phyloP scores from a whole-genome alignment of 2,888 invertebrate species.

The Ellobium chinense region DNA sequence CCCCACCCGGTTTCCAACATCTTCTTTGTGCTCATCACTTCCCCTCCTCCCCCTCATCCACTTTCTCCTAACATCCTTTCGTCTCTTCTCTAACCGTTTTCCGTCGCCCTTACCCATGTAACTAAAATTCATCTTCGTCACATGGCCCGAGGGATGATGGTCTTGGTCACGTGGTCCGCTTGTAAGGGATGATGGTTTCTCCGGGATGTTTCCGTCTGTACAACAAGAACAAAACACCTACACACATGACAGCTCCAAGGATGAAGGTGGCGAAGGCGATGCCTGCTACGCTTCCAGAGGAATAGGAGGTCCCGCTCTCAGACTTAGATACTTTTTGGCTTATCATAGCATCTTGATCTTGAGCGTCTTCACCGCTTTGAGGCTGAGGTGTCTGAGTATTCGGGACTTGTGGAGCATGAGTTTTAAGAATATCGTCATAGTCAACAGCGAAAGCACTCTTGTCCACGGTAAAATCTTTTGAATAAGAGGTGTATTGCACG shows the following conservation, averaged over 20 bases:
- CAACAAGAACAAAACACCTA: slow-evolving; percentile 13
- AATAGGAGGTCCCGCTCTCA: not conserved
- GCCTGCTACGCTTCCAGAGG: slow-evolving; percentile 34
- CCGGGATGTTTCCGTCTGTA: slow-evolving; percentile 10
- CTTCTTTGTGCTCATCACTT: too few species aligned
- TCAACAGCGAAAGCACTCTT: slow-evolving; percentile 5
- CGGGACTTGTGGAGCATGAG: not conserved
- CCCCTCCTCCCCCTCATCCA: too few species aligned
- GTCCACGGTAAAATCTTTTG: slow-evolving; percentile 37
- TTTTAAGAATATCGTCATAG: not conserved
- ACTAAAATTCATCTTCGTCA: too few species aligned
- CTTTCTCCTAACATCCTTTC: too few species aligned
- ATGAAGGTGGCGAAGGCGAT: slow-evolving; percentile 44
- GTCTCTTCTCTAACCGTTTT: too few species aligned
- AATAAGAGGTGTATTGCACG: slow-evolving; percentile 31
- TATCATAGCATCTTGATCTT: too few species aligned
- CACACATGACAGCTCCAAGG: slow-evolving; percentile 30
- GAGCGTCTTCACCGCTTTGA: not conserved
- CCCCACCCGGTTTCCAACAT: too few species aligned
- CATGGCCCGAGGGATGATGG: too few species aligned
- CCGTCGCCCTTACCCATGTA: too few species aligned
- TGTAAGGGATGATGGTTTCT: slow-evolving; percentile 6
- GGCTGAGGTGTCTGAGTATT: not conserved
- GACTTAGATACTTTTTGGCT: too few species aligned
- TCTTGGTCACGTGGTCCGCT: not conserved